Base-by-base conservation (phyloP, 92 coral and sea anemone species). In the Bergia puertoricense region DNA sequence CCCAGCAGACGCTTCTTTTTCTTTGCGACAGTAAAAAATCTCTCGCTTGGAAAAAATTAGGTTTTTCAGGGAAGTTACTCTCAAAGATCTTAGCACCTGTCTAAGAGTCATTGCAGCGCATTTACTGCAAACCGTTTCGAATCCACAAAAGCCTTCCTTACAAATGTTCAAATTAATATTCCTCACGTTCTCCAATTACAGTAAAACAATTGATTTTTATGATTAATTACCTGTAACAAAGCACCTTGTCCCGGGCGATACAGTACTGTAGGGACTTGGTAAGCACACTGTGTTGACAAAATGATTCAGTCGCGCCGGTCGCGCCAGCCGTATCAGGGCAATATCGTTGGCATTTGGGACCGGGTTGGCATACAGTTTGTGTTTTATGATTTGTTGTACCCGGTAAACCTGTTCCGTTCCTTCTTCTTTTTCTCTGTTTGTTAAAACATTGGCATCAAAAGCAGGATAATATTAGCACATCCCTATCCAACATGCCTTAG, bases 341-440 rank as follows among this genome's bases (percentile, higher is more conserved):
- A 91, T 66, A 76, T 91, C 93, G 75, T 91, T 91, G 57, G 88
- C 85, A 23, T 88, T 91, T 69, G 80, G 90, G 54, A 91, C 94
- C 2, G 94, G 92, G 18, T 79, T 80, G 0, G 85, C 74, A 76
- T 89, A 91, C 2, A 41, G 56, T 10, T 39, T 59, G 83, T 91
- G 94, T 46, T 72, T 86, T 22, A 91, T 89, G 44, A 91, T 88
- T 68, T 59, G 15, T 15, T 20, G 77, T 56, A 89, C 92, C 5
- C 72, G 57, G 67, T 78, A 74, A 48, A 39, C 78, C 78, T 91
- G 94, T 74, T 91, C 93, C 41, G 91, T 82, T 1, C 86, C 57
- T 62, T 91, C 93, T 15, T 45, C 22, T 46, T 23, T 22, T 16
- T 44, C 79, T 68, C 86, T 71, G 76, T 11, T 6, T 44, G 56